Percentiles rank a stretch among this genome's conserved stretches.
Conservation (phyloP, 2,888 invertebrate species). For the Agrenia bidenticulata region DNA sequence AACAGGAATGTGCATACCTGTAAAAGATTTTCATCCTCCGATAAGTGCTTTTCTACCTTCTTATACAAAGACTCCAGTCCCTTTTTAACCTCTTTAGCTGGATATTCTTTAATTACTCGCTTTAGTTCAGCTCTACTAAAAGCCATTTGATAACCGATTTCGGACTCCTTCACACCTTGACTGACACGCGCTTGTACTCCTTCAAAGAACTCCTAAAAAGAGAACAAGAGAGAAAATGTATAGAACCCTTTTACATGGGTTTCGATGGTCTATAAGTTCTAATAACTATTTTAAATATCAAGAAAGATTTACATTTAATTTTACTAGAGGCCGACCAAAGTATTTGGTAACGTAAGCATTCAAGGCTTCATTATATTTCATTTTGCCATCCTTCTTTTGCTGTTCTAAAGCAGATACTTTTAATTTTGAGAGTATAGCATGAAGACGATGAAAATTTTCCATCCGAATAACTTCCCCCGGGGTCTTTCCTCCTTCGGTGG, state of each 20-base stretch:
- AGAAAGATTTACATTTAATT: constrained; percentile 71
- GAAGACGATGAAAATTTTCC: constrained; percentile 95
- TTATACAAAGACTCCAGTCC: constrained; percentile 89
- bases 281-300: constrained; percentile 9
- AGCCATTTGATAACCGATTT: constrained; percentile 96
- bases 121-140: constrained; percentile 95
- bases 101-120: constrained; percentile 92
- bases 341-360: constrained; percentile 89
- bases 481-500: constrained; percentile 83
- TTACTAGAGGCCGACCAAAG: constrained; percentile 90
- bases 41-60: constrained; percentile 96
- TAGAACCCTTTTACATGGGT: too few species aligned
- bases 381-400: constrained; percentile 85
- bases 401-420: constrained; percentile 86
- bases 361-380: constrained; percentile 84
- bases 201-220: constrained; percentile 86
- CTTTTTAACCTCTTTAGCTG: constrained; percentile 86
- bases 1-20: too few species aligned
- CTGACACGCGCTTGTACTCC: constrained; percentile 91
- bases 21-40: constrained; percentile 87
- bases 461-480: constrained; percentile 89
- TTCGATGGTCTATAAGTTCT: too few species aligned
- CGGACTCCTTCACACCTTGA: constrained; percentile 91
- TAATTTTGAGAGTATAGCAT: constrained; percentile 79
- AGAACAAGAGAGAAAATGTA: constrained; percentile 23